Evolutionary conservation across 2,797 vertebrate species (phyloP), one percentile per base, ranked within the genome.

Genomic region (Adrianichthys oophorus): DNA sequence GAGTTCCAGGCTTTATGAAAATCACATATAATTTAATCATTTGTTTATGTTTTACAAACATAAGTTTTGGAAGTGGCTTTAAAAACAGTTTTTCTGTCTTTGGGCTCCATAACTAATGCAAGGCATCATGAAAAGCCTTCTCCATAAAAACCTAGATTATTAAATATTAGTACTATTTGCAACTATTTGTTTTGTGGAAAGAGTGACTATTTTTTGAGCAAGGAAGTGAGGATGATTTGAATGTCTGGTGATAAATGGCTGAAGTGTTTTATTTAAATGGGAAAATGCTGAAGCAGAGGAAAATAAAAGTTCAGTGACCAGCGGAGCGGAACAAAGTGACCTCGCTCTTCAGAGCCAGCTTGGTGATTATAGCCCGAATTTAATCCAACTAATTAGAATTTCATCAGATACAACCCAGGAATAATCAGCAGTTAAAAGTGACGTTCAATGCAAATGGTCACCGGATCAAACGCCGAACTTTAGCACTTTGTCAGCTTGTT

Each of bases 401-500:
- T 76, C 64, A 72, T 82, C 70, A 78, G 58, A 68, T 71, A 62
- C 61, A 74, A 72, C 48, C 49, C 65, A 48, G 37, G 41, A 74
- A 74, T 78, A 65, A 61, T 71, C 64, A 43, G 73, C 70, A 76
- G 43, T 59, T 45, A 75, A 80, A 83, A 80, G 68, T 73, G 53
- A 63, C 62, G 64, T 84, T 83, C 62, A 68, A 68, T 57, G 60
- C 52, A 78, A 69, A 73, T 48, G 59, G 68, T 41, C 49, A 47
- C 40, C 48, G 63, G 75, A 57, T 70, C 71, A 53, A 61, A 64
- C 64, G 51, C 45, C 79, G 80, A 90, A 88, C 85, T 88, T 81
- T 59, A 83, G 42, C 66, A 68, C 78, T 86, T 70, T 70, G 76
- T 85, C 75, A 84, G 82, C 75, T 69, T 72, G 62, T 85, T 85